Base-by-base conservation (phyloP, 2,888 invertebrate genomes). In the Leptopilina syphax region DNA sequence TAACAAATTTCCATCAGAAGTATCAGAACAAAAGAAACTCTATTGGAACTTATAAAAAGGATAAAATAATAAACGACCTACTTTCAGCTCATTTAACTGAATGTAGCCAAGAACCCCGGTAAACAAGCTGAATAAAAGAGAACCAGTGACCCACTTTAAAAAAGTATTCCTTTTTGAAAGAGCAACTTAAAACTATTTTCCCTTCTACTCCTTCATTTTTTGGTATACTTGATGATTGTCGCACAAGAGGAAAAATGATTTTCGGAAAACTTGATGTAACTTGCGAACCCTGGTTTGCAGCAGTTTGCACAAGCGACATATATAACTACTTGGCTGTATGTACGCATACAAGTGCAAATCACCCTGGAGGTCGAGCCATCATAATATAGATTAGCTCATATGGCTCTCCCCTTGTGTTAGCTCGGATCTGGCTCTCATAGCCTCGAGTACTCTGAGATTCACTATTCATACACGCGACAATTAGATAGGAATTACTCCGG, bases 381-480 rank as follows among this genome's bases (percentile, higher is more conserved):
- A 90, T 91, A 92, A 92, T 91, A 92, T 92, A 91, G 91, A 91
- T 92, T 91, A 92, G 91, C 91, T 91, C 91, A 91, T 91, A 91
- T 90, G 89, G 88, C 86, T 88, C 87, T 87, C 88, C 90, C 89
- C 90, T 89, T 89, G 87, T 90, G 90, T 89, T 89, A 88, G 89
- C 88, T 91, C 84, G 88, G 88, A 90, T 89, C 88, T 88, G 89
- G 90, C 89, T 90, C 89, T 90, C 89, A 90, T 91, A 90, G 91
- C 91, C 91, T 86, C 90, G 88, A 91, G 91, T 91, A 90, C 91
- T 91, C 87, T 89, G 89, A 91, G 91, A 91, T 92, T 91, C 90
- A 91, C 91, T 91, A 92, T 92, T 91, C 91, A 92, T 92, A 92
- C 91, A 92, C 89, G 91, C 92, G 92, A 92, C 92, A 92, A 92